Evolutionary conservation across 2,797 vertebrate genomes (phyloP), one percentile per base, ranked within the genome.

Genomic region (Luscinia luscinia): DNA sequence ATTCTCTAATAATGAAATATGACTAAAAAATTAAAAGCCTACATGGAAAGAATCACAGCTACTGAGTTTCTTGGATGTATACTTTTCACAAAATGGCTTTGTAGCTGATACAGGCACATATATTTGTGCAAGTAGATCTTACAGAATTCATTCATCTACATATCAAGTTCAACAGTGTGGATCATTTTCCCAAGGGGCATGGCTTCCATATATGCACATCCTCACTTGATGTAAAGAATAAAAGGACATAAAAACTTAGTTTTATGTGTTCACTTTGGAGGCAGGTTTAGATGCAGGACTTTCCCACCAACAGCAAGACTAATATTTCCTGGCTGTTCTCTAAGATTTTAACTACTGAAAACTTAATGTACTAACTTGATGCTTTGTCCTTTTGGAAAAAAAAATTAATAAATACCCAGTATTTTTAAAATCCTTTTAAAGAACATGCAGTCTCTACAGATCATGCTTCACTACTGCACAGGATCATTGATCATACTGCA

Each of bases 21-120:
- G 52, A 84, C 79, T 40, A 83, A 86, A 82, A 87, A 80, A 93
- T 86, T 85, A n/a, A 91, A 96, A 95, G 43, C 49, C 72, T 95
- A 87, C 75, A 95, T 18, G 28, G 90, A 92, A 96, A 95, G 55
- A 70, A 74, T 74, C 58, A 68, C 22, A 90, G 74, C 59, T 87
- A 59, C 76, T 69, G 63, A 77, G 52, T 94, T 96, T 95, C 80
- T 68, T 86, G 66, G 59, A 87, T 24, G 74, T 30, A 43, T 82
- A 84, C 54, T 72, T 88, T 89, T 85, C 7, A 17, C 87, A 93
- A 11, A 41, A 51, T 36, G 9, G 28, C 43, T 78, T 73, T 69
- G 40, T 5, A 73, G 10, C 11, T 41, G 6, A 12, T 34, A 24
- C 19, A 57, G 19, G 55, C 7, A 2, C 20, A 46, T 17, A 2